Evolutionary conservation across 2,797 vertebrate genomes (phyloP).

Genomic region (Falco naumanni): DNA sequence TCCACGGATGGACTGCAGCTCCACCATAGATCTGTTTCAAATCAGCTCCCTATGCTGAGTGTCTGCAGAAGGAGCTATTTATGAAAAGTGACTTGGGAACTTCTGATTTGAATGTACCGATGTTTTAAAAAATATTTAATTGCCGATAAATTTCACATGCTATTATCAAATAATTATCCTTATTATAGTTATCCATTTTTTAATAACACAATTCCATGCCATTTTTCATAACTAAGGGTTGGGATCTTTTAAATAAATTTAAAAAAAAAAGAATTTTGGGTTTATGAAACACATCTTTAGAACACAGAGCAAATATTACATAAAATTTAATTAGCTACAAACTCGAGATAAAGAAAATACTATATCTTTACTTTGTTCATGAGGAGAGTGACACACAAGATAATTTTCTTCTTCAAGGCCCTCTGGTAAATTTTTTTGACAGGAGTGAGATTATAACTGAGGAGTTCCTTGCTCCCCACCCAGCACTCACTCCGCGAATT

Average conservation of each 20-base stretch:
- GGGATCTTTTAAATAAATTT: accelerated
- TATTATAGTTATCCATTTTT: neutral
- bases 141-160: neutral
- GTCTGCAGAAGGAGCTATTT: conserved; percentile 12
- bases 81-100: neutral
- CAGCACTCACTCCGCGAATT: neutral
- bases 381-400: neutral
- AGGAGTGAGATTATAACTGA: neutral
- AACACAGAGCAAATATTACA: neutral
- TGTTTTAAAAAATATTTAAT: neutral
- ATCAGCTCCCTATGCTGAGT: conserved; percentile 3
- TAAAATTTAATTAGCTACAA: neutral
- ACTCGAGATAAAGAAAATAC: neutral
- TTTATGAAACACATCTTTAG: neutral
- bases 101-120: neutral
- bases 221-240: neutral
- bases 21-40: conserved; percentile 53
- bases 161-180: neutral
- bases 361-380: neutral
- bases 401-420: neutral
- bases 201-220: neutral
- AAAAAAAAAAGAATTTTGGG: neutral
- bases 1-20: conserved; percentile 50
- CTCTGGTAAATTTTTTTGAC: neutral
- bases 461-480: neutral